Base-by-base conservation (phyloP, 35 echinoderm and acorn worm genomes). In the Ptychodera flava region DNA sequence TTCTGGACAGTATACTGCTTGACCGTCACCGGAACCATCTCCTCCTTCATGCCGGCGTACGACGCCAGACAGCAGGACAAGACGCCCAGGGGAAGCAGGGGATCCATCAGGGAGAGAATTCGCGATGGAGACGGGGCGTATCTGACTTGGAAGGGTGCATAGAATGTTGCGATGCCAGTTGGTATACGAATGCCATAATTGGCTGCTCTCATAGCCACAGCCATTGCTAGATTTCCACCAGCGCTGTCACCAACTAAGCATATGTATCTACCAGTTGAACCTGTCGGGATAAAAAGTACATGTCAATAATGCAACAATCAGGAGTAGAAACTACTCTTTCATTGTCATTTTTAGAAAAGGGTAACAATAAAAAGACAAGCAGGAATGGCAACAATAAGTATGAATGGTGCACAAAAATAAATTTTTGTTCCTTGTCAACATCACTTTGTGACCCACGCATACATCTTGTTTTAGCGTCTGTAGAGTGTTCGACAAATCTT, bases 201-300 rank as follows among this genome's bases (percentile, higher is more conserved):
- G 1, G 96, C 96, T 32, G 96, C 92, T 35, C 96, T 90, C 96
- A 99, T 99, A 0, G 88, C 96, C 16, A 97, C 95, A 28, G 96
- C 93, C 29, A 88, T 94, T 22, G 90, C 88, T 36, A 99, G 87
- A 52, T 99, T 99, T 80, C 96, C 96, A 35, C 96, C 96, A 16
- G 96, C 85, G 34, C 96, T 93, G 83, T 94, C 93, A 34, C 93
- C 96, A 14, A 85, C 92, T 79, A 99, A 85, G 77, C 96, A 99
- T 30, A 99, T 94, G 75, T 92, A 93, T 78, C 94, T 92, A 80
- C 96, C 96, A 32, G 92, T 99, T 27, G 96, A 99, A 53, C 96
- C 96, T 99, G 15, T 16, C 10, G 53, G 52, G 31, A 87, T 10
- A 81, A 77, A 76, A 28, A 29, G 16, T 0, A 75, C 75, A 85